Conservation (phyloP, 2,888 invertebrate species). For the Melieria crassipennis region DNA sequence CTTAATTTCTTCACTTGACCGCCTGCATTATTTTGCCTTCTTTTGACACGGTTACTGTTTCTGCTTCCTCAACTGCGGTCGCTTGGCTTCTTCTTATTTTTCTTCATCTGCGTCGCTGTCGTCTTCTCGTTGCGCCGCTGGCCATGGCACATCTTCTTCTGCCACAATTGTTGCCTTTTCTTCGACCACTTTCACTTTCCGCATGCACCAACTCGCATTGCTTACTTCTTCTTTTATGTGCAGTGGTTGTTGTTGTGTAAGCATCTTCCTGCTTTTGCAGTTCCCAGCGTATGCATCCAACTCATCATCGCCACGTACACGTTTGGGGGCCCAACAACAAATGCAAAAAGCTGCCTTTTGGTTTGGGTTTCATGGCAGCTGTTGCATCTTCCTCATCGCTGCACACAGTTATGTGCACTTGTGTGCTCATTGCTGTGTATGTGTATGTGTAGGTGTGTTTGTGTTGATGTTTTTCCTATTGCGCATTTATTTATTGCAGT, state of each 20-base stretch:
- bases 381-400: no score
- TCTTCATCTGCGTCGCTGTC: slow-evolving; percentile 14
- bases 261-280: slow-evolving; percentile 28
- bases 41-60: background rate
- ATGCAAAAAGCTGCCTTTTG: no score
- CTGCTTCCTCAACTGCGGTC: background rate
- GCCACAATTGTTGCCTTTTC: no score
- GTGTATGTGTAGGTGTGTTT: background rate
- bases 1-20: no score
- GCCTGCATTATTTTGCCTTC: no score
- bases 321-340: no score
- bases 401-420: no score
- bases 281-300: slow-evolving; percentile 24
- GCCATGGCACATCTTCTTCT: no score
- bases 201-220: background rate
- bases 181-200: no score
- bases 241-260: slow-evolving; percentile 22
- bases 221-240: background rate
- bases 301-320: no score
- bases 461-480: background rate
- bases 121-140: background rate
- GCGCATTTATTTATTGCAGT: no score
- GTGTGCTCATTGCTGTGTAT: background rate
- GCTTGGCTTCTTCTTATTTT: background rate
- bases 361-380: no score